Conservation (phyloP, 2,113 vertebrate species). For the Micromys minutus region DNA sequence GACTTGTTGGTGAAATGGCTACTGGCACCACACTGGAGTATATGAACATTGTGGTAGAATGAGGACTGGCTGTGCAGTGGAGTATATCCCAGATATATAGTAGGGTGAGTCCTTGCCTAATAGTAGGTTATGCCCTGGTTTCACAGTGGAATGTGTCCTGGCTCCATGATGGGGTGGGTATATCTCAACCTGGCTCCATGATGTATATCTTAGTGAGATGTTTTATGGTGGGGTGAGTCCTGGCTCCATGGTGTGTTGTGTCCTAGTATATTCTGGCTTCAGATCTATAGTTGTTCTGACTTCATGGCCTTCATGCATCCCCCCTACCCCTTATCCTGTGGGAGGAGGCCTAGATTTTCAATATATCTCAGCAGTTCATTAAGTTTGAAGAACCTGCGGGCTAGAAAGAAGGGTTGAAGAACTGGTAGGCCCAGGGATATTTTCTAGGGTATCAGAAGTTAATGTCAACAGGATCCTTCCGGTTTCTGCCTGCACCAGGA, state of each 20-base stretch:
- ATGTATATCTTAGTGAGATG: neutral
- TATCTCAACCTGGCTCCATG: neutral
- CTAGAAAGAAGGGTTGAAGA: neutral
- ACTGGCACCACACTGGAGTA: neutral
- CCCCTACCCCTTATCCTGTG: neutral
- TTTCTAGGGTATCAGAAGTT: neutral
- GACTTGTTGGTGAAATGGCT: neutral
- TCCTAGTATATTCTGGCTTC: neutral
- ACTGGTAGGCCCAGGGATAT: neutral
- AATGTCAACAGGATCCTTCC: no score
- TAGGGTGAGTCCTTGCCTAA: neutral
- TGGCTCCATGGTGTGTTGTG: neutral
- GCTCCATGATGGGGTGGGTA: neutral
- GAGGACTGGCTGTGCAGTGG: no score
- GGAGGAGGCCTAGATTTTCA: neutral
- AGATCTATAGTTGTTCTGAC: neutral
- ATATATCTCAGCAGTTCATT: rapidly evolving
- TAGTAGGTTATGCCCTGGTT: neutral
- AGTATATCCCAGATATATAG: neutral
- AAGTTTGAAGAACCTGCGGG: no score
- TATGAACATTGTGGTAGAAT: no score
- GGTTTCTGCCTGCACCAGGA: no score
- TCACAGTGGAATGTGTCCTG: neutral
- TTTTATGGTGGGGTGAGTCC: neutral
- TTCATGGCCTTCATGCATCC: neutral